Evolutionary conservation across 37 sponge, comb jelly and placozoan genomes (phyloP).

Genomic region (Agelas oroides): DNA sequence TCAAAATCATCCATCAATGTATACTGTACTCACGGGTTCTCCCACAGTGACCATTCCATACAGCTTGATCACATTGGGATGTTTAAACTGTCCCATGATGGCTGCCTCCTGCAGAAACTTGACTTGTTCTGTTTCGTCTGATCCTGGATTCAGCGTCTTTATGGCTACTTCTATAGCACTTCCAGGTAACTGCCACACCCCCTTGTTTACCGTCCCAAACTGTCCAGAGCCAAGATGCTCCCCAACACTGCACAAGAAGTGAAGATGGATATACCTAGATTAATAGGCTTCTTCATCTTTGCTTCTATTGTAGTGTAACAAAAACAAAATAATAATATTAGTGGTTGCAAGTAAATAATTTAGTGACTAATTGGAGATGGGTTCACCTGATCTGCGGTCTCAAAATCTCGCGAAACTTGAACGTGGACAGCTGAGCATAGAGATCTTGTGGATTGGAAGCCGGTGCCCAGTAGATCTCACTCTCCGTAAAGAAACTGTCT

Average conservation of each 20-base stretch:
- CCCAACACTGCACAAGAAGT: conserved; percentile 23
- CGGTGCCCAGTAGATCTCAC: conserved; percentile 46
- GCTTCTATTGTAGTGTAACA: too few species aligned
- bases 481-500: conserved; percentile 31
- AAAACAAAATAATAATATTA: too few species aligned
- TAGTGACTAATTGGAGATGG: too few species aligned
- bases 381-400: conserved; percentile 31
- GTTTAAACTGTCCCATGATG: conserved; percentile 72
- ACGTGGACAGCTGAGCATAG: conserved; percentile 40
- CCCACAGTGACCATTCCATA: conserved; percentile 52
- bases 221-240: conserved; percentile 61
- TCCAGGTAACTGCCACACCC: conserved; percentile 23
- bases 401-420: conserved; percentile 54
- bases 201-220: conserved; percentile 54
- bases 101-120: conserved; percentile 72
- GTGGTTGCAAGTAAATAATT: too few species aligned
- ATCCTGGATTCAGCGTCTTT: conserved; percentile 31
- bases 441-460: conserved; percentile 17
- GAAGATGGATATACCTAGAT: too few species aligned
- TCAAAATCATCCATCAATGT: too few species aligned
- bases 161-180: conserved; percentile 39
- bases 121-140: conserved; percentile 9
- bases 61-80: conserved; percentile 57
- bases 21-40: conserved; percentile 52
- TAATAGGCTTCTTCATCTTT: too few species aligned